phyloP scores from a whole-genome alignment of 2,797 vertebrate genomes.

The Gallinago stenura region DNA sequence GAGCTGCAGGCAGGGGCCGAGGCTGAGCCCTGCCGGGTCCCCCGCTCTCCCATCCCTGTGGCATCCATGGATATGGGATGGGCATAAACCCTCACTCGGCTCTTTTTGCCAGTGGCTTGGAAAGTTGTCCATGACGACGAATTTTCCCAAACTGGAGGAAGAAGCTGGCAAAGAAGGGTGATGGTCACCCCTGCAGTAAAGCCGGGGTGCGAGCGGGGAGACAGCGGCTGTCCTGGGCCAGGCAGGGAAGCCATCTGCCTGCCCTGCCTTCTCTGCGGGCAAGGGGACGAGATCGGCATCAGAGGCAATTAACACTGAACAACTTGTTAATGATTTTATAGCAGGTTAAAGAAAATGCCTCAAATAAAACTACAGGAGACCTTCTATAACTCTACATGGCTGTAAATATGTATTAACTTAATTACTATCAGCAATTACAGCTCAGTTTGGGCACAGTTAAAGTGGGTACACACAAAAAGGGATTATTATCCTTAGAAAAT shows the following conservation, averaged over 20 bases:
- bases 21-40: background rate
- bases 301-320: slow-evolving; percentile 83
- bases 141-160: background rate
- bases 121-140: background rate
- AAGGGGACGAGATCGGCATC: slow-evolving; percentile 77
- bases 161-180: background rate
- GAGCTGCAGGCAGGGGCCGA: background rate
- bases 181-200: background rate
- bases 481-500: slow-evolving; percentile 84
- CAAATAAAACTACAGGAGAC: slow-evolving; percentile 92
- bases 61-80: accelerated
- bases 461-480: slow-evolving; percentile 83
- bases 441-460: slow-evolving; percentile 90
- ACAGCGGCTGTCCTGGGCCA: background rate
- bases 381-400: slow-evolving; percentile 88
- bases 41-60: accelerated
- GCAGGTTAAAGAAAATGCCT: slow-evolving; percentile 84
- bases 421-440: slow-evolving; percentile 86
- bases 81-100: accelerated
- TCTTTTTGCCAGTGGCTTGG: background rate
- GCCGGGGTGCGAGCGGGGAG: background rate
- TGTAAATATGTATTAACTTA: slow-evolving; percentile 97
- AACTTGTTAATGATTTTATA: slow-evolving; percentile 93
- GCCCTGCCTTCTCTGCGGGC: slow-evolving; percentile 76
- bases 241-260: slow-evolving; percentile 1